phyloP scores from a whole-genome alignment of 2,113 vertebrate genomes.

The Myodes glareolus region DNA sequence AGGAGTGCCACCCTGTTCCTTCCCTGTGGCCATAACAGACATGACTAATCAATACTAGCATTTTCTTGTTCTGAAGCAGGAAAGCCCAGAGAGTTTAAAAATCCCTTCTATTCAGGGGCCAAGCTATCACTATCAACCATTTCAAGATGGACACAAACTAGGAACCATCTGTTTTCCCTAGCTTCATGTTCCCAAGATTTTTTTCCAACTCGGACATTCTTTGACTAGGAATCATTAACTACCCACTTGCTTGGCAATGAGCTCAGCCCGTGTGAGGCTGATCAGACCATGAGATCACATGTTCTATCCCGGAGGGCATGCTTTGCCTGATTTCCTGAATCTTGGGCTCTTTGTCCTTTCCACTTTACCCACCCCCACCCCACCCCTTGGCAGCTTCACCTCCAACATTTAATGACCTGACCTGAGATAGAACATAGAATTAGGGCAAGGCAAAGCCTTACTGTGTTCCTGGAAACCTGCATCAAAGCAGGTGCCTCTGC shows the following conservation, averaged over 20 bases:
- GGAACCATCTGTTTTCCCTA: background rate
- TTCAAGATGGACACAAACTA: background rate
- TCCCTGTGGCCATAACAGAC: background rate
- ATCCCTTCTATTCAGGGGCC: background rate
- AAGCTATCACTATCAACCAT: background rate
- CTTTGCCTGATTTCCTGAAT: slow-evolving; percentile 37
- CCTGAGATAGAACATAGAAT: background rate
- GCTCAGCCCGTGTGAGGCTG: background rate
- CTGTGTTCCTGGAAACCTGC: slow-evolving; percentile 20
- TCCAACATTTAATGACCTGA: background rate
- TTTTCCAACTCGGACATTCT: background rate
- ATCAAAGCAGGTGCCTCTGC: background rate
- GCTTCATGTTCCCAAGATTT: background rate
- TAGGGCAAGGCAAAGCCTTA: background rate
- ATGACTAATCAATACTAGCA: slow-evolving; percentile 50
- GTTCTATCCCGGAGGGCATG: background rate
- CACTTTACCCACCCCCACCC: background rate
- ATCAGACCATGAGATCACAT: slow-evolving; percentile 32
- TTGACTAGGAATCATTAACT: slow-evolving; percentile 32
- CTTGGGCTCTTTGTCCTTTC: background rate
- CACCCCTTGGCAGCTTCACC: background rate
- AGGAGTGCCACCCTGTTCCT: background rate
- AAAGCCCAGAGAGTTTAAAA: background rate
- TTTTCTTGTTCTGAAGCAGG: background rate
- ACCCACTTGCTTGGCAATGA: background rate